These are phyloP conservation scores for Meleagris gallopavo DNA, from an alignment of 2,113 vertebrate species.

Conservation along the genomic window DNA sequence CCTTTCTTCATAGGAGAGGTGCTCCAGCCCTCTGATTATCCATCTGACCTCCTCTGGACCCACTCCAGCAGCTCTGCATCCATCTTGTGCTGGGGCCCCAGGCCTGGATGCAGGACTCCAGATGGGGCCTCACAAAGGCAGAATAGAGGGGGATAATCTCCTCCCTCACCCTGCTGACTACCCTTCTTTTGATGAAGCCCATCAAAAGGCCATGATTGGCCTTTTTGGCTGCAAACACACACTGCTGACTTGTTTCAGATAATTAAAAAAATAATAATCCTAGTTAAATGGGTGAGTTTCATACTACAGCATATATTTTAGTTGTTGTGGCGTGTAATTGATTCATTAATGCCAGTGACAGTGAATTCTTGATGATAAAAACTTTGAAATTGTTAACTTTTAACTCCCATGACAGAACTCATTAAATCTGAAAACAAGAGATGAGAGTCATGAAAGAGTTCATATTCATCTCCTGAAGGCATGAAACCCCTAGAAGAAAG, in stretches of 20 bases:
- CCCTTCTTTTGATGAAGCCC: background rate
- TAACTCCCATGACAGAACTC: background rate
- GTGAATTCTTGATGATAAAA: background rate
- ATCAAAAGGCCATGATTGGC: too few relatives aligned
- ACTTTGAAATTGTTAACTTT: background rate
- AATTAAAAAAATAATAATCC: background rate
- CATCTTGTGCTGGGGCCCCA: too few relatives aligned
- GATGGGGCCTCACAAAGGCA: too few relatives aligned
- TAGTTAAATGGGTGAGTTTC: background rate
- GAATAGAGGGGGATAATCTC: background rate
- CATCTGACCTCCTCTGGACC: too few relatives aligned
- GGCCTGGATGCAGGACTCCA: too few relatives aligned
- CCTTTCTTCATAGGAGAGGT: too few relatives aligned
- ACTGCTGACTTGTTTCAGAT: background rate
- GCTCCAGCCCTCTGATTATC: too few relatives aligned
- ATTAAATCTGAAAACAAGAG: background rate
- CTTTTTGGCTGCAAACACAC: too few relatives aligned
- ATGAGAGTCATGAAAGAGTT: background rate
- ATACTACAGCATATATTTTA: background rate
- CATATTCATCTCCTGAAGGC: background rate
- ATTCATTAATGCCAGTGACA: rapidly evolving
- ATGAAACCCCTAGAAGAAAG: background rate
- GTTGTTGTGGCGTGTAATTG: background rate
- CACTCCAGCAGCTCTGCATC: too few relatives aligned
- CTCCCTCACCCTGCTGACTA: background rate